A percentile compares a stretch with the other conserved stretches of the same genome.
Evolutionary conservation across 1,140 invertebrate species (phyloP).

Genomic region (Gyrodactylus bullatarudis): DNA sequence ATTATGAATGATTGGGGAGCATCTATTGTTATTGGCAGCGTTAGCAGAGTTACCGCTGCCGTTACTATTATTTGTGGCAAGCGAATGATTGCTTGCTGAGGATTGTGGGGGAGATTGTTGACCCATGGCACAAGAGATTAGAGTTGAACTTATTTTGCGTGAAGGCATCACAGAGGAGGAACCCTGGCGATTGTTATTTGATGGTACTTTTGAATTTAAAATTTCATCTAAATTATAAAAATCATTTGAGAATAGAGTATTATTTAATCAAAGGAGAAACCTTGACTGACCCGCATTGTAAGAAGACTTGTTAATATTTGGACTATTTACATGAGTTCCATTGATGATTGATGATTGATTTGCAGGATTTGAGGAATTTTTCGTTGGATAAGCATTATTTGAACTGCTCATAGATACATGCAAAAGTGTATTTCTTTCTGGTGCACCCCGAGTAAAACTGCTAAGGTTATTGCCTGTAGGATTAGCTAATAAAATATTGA

Average conservation of each 20-base stretch:
- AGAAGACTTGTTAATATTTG: neutral
- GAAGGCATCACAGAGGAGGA: no score
- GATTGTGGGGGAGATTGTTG: neutral
- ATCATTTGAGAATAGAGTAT: no score
- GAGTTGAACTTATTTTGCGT: neutral
- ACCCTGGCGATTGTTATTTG: no score
- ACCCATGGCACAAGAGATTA: neutral
- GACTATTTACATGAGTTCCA: neutral
- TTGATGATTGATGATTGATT: neutral
- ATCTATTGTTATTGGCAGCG: no score
- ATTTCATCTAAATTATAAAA: no score
- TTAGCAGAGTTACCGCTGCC: neutral
- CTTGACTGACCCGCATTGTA: neutral
- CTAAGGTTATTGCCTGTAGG: neutral
- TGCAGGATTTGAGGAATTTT: no score
- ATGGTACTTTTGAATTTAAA: no score
- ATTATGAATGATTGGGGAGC: no score
- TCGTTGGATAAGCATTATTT: neutral
- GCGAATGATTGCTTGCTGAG: neutral
- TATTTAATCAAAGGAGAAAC: no score
- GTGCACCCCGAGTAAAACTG: neutral
- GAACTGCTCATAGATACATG: neutral
- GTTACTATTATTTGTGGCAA: no score
- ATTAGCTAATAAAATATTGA: no score
- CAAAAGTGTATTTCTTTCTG: neutral